Evolutionary conservation across 2,113 vertebrate species (phyloP), one percentile per base, ranked within the genome.

Genomic region (Prionailurus viverrinus): DNA sequence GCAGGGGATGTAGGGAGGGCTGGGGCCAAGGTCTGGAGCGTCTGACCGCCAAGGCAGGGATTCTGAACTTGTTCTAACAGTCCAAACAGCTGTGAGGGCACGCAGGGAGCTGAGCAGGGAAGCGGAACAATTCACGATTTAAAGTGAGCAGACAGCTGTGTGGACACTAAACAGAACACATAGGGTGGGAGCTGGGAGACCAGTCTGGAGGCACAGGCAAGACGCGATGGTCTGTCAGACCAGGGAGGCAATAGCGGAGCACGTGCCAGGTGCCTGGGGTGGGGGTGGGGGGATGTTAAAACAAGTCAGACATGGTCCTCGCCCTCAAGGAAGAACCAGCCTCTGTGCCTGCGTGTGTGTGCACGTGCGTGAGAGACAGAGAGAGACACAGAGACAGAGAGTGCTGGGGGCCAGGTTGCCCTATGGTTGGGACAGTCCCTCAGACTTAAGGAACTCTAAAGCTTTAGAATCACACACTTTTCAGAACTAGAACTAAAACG

Each of bases 21-120:
- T 5, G 4, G 36, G 27, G 15, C 36, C n/a, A 33, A 25, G 0
- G 13, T 14, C 65, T 25, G 2, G 0, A 39, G 61, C 15, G 5
- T 29, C 39, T 71, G 16, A 29, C 1, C 48, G 33, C 51, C 51
- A 53, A 66, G n/a, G 19, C 14, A 19, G 16, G 41, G 48, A 76
- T 31, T 71, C 63, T 39, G 3, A 5, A 66, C 68, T 94, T 74
- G 65, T 79, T 74, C 63, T 63, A 87, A 88, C 53, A 18, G 53
- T 55, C 53, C 15, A 63, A 0, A 33, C n/a, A 88, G 41, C 74
- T 55, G 39, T 91, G 23, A 91, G 88, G 45, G 18, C n/a, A 66
- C 9, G 18, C 61, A 53, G 16, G 48, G 33, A 39, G 14, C 0
- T 41, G 74, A 55, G 53, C 48, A 41, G 61, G 13, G 27, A 71